Percentiles rank a stretch among this genome's conserved stretches.
Conservation (phyloP, 2,113 vertebrate species). For the Panthera leo region DNA sequence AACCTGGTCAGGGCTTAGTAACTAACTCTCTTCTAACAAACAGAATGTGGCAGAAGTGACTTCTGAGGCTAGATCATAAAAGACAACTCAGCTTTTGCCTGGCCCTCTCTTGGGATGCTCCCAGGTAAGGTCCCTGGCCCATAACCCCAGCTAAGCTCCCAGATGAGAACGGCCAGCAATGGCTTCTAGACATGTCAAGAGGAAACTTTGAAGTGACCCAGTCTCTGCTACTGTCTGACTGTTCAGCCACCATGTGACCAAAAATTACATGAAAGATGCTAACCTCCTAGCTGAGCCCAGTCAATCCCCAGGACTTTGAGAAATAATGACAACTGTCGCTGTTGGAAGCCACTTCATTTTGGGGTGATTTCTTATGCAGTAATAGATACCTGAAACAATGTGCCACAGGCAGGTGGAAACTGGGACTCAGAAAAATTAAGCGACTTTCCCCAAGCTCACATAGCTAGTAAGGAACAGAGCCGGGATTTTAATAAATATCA, state of each 20-base stretch:
- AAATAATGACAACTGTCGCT: background rate
- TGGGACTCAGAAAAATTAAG: background rate
- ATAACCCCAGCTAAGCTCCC: background rate
- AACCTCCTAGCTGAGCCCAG: background rate
- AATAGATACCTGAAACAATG: background rate
- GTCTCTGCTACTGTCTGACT: background rate
- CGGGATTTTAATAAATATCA: background rate
- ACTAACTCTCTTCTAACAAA: constrained; percentile 25
- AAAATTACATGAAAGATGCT: background rate
- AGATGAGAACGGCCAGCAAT: background rate
- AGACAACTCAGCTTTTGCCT: background rate
- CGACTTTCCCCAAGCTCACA: background rate
- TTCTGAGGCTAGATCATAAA: background rate
- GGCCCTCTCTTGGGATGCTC: background rate
- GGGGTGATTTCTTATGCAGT: background rate
- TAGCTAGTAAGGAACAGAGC: background rate
- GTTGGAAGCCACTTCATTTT: background rate
- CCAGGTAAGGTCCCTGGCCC: background rate
- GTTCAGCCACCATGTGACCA: background rate
- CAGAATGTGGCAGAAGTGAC: background rate
- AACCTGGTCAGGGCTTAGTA: background rate
- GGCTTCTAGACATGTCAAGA: background rate
- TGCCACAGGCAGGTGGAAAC: background rate
- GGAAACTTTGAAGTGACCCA: constrained; percentile 1
- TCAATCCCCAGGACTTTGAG: background rate